Evolutionary conservation across 2,797 vertebrate species (phyloP), one percentile per base, ranked within the genome.

Genomic region (Remorina albescens): DNA sequence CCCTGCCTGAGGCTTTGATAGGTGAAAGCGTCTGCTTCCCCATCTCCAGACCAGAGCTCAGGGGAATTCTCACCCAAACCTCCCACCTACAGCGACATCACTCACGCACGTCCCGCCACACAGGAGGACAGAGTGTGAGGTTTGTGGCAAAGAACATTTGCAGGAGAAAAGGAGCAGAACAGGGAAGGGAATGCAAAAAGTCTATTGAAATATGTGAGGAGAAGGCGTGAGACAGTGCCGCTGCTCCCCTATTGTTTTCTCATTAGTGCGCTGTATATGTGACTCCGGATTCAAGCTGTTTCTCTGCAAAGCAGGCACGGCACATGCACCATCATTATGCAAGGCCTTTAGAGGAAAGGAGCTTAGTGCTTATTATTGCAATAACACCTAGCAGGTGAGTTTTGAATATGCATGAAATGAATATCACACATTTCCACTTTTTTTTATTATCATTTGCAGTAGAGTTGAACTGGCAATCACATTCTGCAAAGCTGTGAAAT

Each of bases 1-100:
- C 89, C 92, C 93, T 76, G 82, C 92, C 93, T 89, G 90, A 91
- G 83, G 85, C 89, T 89, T 86, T 94, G 91, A 94, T 94, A 94
- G 92, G 92, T 93, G 92, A 92, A 90, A 94, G 83, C 51, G 81
- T 89, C 85, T 91, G 86, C 83, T 88, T 89, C 82, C 65, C 72
- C 81, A 80, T 92, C 89, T 84, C 90, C 84, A 82, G 83, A 86
- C 86, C 80, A 73, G 69, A 84, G 76, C 80, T 88, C 78, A 28
- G 83, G 85, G 86, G 83, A 87, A 91, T 91, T 92, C 82, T 86
- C 88, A 83, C 89, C n/a, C 80, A 77, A 74, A 72, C 72, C 81
- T 82, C 74, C 81, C 86, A 80, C 86, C 79, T 46, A 57, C 47
- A 49, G 80, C 23, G 75, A 72, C 76, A 71, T 6, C 74, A 56